Conservation (phyloP, 2,113 vertebrate species). For the Alces alces region DNA sequence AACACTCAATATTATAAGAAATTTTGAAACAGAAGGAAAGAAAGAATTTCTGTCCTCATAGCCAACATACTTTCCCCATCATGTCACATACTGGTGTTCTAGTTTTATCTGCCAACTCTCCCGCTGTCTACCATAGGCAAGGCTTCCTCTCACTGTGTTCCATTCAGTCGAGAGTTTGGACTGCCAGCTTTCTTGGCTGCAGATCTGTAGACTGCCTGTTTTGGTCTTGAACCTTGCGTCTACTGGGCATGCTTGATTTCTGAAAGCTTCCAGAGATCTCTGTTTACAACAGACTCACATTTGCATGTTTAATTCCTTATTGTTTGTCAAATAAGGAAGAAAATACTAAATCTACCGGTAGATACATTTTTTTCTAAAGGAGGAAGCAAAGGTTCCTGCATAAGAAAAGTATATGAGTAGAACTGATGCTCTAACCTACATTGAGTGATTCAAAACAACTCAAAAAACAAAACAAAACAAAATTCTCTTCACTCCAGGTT, state of each 20-base stretch:
- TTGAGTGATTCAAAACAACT: background rate
- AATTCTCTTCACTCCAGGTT: background rate
- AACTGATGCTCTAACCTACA: background rate
- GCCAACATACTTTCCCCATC: background rate
- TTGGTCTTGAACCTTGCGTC: background rate
- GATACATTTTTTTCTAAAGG: background rate
- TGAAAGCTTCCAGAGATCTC: constrained; percentile 17
- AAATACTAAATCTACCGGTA: background rate
- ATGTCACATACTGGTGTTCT: background rate
- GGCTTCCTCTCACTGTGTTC: background rate
- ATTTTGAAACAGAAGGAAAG: background rate
- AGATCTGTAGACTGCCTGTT: background rate
- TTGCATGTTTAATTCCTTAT: background rate
- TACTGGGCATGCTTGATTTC: background rate
- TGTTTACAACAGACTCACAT: constrained; percentile 14
- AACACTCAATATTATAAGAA: background rate
- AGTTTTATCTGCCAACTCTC: background rate
- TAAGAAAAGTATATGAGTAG: background rate
- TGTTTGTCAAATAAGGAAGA: constrained; percentile 21
- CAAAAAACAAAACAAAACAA: background rate
- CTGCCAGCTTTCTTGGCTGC: background rate
- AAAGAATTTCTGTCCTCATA: background rate
- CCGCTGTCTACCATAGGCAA: background rate
- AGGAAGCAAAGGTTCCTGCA: background rate
- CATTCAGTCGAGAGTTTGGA: background rate